Conservation (phyloP, 1,140 invertebrate genomes). For the Penaeus japonicus region DNA sequence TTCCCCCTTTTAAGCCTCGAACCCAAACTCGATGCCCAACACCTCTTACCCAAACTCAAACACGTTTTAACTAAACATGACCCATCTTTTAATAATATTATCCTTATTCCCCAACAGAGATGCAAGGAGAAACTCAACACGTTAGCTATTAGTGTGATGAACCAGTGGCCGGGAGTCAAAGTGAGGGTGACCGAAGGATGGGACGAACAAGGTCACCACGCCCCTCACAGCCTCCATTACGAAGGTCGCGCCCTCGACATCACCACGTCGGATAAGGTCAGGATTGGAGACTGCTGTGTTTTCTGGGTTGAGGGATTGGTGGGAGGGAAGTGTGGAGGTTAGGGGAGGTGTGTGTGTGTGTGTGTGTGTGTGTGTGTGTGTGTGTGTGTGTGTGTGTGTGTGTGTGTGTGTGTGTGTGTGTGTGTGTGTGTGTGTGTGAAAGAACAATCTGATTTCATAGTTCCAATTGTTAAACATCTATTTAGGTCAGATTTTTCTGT, state of each 20-base stretch:
- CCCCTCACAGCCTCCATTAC: conserved; percentile 87
- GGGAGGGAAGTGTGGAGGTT: background rate
- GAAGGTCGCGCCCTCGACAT: conserved; percentile 95
- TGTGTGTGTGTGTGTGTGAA: background rate
- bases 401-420: conserved; percentile 1
- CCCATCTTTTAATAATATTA: background rate
- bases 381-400: background rate
- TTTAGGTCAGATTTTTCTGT: no score
- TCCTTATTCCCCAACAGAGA: conserved; percentile 73
- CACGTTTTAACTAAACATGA: no score
- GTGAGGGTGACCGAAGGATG: conserved; percentile 92
- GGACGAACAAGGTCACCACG: conserved; percentile 87
- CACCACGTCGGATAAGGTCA: conserved; percentile 82
- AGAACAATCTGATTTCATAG: no score
- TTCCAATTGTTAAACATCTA: no score
- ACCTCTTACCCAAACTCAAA: no score
- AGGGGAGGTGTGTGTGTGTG: background rate
- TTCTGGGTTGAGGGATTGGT: background rate
- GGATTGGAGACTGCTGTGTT: background rate
- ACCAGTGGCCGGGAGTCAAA: conserved; percentile 94
- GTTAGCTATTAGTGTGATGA: conserved; percentile 95
- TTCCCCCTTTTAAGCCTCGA: no score
- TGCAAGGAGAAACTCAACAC: conserved; percentile 95
- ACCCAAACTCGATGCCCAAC: no score
- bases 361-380: conserved; percentile 3